Percentiles rank a stretch among this genome's conserved stretches.
Evolutionary conservation across 2,113 vertebrate species (phyloP).

Genomic region (Axis porcinus): DNA sequence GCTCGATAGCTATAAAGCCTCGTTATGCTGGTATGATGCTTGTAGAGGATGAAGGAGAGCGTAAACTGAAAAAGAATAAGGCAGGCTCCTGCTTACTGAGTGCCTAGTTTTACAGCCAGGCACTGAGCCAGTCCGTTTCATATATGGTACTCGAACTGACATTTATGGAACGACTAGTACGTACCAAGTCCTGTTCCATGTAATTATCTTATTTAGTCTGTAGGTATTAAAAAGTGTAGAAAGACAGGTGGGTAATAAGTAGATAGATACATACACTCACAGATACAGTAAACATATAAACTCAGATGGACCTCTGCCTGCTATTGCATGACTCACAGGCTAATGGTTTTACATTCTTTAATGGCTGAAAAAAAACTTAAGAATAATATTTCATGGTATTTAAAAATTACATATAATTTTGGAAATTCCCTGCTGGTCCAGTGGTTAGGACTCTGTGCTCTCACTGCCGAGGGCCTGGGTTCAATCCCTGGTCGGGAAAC

Average conservation of each 20-base stretch:
- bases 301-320: neutral
- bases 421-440: neutral
- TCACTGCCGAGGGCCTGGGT: neutral
- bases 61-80: neutral
- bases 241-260: neutral
- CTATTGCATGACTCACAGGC: neutral
- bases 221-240: neutral
- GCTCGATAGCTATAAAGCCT: neutral
- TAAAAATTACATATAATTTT: neutral
- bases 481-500: neutral
- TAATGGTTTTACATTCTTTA: neutral
- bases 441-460: neutral
- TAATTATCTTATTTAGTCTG: neutral
- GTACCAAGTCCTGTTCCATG: neutral
- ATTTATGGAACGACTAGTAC: fast-evolving
- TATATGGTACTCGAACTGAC: neutral
- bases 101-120: neutral
- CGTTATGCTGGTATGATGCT: neutral
- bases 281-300: neutral
- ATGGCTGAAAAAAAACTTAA: neutral
- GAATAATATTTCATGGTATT: neutral
- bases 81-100: neutral
- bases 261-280: neutral
- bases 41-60: neutral
- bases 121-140: neutral